These are phyloP conservation scores for Cheilinus undulatus DNA, from an alignment of 2,113 vertebrate species.

Conservation along the genomic window DNA sequence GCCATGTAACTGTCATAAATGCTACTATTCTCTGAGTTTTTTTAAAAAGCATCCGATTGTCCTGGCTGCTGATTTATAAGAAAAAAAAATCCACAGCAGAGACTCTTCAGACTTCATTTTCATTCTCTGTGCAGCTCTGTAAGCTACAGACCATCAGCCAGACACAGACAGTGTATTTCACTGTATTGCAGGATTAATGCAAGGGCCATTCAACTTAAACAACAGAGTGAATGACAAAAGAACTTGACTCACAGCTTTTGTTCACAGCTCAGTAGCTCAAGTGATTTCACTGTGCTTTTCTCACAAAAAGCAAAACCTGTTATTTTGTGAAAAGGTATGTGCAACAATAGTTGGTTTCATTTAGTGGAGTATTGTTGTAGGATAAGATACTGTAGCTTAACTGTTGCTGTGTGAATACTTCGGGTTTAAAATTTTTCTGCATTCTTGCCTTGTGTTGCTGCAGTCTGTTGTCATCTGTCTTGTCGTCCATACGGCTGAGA, in stretches of 20 bases:
- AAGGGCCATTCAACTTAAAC: constrained; percentile 47
- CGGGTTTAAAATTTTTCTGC: background rate
- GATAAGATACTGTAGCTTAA: background rate
- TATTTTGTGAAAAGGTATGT: background rate
- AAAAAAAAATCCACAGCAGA: constrained; percentile 33
- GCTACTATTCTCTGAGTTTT: background rate
- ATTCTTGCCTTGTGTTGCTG: constrained; percentile 76
- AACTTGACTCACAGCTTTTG: background rate
- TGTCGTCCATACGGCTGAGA: constrained; percentile 90
- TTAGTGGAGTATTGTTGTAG: background rate
- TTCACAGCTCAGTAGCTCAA: background rate
- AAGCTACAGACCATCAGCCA: constrained; percentile 38
- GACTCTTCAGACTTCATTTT: constrained; percentile 44
- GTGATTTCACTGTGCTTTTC: background rate
- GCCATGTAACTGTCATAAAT: background rate
- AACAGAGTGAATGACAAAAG: constrained; percentile 30
- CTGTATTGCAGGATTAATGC: constrained; percentile 54
- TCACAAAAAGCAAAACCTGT: constrained; percentile 13
- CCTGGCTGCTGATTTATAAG: constrained; percentile 17
- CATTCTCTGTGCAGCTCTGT: constrained; percentile 48
- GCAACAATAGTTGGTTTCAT: constrained; percentile 5
- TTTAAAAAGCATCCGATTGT: background rate
- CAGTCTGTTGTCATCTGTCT: constrained; percentile 78
- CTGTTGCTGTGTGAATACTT: background rate
- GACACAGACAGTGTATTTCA: constrained; percentile 41